A percentile compares a stretch with the other conserved stretches of the same genome.
These are phyloP conservation scores for Pseudopodoces humilis DNA, from an alignment of 2,113 vertebrate species.

Conservation along the genomic window DNA sequence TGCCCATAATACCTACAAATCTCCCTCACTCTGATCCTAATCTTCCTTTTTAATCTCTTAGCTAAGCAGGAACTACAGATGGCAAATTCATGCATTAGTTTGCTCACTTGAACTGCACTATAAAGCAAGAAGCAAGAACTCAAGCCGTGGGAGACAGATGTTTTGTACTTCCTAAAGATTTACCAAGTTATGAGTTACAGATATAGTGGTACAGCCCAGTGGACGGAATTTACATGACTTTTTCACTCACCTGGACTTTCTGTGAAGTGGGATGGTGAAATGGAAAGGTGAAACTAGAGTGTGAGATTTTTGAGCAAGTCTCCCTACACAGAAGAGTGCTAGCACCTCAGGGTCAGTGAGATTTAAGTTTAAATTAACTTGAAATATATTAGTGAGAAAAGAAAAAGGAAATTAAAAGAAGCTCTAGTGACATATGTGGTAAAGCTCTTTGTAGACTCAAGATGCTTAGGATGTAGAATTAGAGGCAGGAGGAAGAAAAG, in stretches of 20 bases:
- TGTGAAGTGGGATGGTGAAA: background rate
- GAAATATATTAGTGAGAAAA: background rate
- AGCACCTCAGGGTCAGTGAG: background rate
- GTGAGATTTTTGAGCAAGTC: background rate
- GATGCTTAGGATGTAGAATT: slow-evolving; percentile 38
- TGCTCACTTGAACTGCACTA: slow-evolving; percentile 26
- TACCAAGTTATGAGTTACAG: background rate
- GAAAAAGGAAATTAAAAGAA: slow-evolving; percentile 43
- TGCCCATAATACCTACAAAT: slow-evolving; percentile 59
- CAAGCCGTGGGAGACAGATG: background rate
- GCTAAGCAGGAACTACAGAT: slow-evolving; percentile 46
- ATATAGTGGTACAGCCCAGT: background rate
- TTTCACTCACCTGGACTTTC: background rate
- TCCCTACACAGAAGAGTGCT: background rate
- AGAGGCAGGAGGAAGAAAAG: background rate
- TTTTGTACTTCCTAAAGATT: background rate
- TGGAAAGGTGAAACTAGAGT: background rate
- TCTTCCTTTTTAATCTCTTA: slow-evolving; percentile 57
- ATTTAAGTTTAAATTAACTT: slow-evolving; percentile 4
- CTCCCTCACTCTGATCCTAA: slow-evolving; percentile 38
- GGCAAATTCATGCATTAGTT: background rate
- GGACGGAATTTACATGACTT: background rate
- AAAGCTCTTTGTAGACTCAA: slow-evolving; percentile 32
- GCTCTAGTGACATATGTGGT: background rate
- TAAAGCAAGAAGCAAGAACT: background rate